These are phyloP conservation scores for Zaprionus bogoriensis DNA, from an alignment of 2,888 invertebrate species.

Conservation along the genomic window DNA sequence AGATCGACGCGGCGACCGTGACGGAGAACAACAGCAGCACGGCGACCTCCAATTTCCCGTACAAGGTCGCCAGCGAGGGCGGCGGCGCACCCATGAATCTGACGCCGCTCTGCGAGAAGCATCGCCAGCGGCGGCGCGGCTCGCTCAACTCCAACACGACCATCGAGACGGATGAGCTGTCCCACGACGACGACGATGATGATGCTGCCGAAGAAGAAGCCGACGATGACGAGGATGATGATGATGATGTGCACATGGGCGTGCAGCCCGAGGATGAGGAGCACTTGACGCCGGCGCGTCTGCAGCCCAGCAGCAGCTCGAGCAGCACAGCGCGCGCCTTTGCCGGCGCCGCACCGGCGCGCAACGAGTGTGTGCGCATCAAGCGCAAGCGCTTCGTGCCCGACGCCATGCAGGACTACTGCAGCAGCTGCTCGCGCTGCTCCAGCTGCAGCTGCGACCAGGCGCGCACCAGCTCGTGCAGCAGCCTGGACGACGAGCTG, in stretches of 20 bases:
- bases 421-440: slow-evolving; percentile 79
- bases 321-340: slow-evolving; percentile 57
- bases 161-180: slow-evolving; percentile 75
- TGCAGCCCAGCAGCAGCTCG: slow-evolving; percentile 44
- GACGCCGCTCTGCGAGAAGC: slow-evolving; percentile 64
- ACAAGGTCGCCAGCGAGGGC: slow-evolving; percentile 70
- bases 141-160: slow-evolving; percentile 78
- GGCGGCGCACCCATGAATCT: slow-evolving; percentile 67
- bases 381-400: slow-evolving; percentile 78
- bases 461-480: slow-evolving; percentile 73
- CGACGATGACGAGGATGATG: slow-evolving; percentile 49
- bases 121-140: slow-evolving; percentile 47
- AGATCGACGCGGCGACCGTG: slow-evolving; percentile 81
- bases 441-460: slow-evolving; percentile 77
- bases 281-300: slow-evolving; percentile 46
- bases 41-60: slow-evolving; percentile 79
- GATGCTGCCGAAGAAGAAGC: slow-evolving; percentile 50
- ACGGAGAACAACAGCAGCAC: slow-evolving; percentile 80
- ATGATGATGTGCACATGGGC: slow-evolving; percentile 63
- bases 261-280: slow-evolving; percentile 56
- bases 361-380: slow-evolving; percentile 79
- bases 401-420: slow-evolving; percentile 65
- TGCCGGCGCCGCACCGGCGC: slow-evolving; percentile 42
- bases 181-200: slow-evolving; percentile 55
- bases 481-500: slow-evolving; percentile 73